Percentiles rank a stretch among this genome's conserved stretches.
These are phyloP conservation scores for Taenaris catops DNA, from an alignment of 2,888 invertebrate species.

Conservation along the genomic window DNA sequence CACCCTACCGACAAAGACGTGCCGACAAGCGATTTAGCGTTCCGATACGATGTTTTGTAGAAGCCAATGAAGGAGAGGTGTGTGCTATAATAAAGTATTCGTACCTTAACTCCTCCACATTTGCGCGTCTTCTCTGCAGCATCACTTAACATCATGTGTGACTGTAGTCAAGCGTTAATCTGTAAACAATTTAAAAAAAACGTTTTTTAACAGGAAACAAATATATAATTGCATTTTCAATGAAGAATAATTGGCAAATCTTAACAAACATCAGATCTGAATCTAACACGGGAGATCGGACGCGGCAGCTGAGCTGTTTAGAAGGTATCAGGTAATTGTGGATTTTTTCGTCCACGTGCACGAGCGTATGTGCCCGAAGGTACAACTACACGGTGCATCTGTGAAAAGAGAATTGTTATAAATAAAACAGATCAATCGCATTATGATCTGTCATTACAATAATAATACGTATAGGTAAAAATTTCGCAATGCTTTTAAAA, in stretches of 20 bases:
- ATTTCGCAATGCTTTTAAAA: no score
- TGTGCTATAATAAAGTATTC: no score
- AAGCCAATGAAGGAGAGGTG: conserved; percentile 59
- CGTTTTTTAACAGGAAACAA: conserved; percentile 78
- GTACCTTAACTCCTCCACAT: conserved; percentile 67
- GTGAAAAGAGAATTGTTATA: conserved; percentile 23
- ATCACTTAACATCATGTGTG: no score
- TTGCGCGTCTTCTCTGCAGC: conserved; percentile 82
- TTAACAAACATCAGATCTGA: conserved; percentile 52
- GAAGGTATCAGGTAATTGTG: conserved; percentile 55
- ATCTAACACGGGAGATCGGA: conserved; percentile 49
- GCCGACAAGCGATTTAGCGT: no score
- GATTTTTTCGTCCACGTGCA: conserved; percentile 81
- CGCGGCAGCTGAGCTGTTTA: conserved; percentile 52
- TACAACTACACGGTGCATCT: conserved; percentile 87
- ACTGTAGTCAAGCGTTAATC: no score
- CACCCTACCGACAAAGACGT: no score
- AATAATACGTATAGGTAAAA: no score
- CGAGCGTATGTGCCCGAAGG: conserved; percentile 82
- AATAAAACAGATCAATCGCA: no score
- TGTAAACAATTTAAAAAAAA: no score
- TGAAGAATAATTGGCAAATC: conserved; percentile 58
- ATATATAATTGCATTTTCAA: conserved; percentile 54
- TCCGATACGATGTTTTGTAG: conserved; percentile 58
- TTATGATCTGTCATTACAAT: no score